Percentiles rank a stretch among this genome's conserved stretches.
These are phyloP conservation scores for Bagarius yarrelli DNA, from an alignment of 2,113 vertebrate species.

Conservation along the genomic window DNA sequence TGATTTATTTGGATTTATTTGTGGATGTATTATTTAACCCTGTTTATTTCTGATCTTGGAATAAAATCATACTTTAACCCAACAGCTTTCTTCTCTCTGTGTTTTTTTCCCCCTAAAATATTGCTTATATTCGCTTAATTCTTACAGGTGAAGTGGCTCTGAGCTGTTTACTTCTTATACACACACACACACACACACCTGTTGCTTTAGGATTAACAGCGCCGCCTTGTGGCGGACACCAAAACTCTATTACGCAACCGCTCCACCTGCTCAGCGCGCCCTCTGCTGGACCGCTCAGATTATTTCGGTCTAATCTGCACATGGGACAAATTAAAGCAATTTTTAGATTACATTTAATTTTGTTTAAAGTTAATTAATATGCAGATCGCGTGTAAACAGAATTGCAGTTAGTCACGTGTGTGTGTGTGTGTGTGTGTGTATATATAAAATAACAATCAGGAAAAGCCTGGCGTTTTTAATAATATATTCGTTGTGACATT, in stretches of 20 bases:
- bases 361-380: not conserved
- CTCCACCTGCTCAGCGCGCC: not conserved
- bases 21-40: not conserved
- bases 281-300: conserved; percentile 23
- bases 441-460: no score
- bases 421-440: no score
- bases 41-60: not conserved
- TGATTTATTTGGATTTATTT: no score
- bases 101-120: not conserved
- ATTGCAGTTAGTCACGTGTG: no score
- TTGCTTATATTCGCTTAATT: not conserved
- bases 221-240: conserved; percentile 16
- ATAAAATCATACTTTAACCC: not conserved
- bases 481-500: no score
- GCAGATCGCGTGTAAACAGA: no score
- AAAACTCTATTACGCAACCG: not conserved
- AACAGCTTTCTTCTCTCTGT: no score
- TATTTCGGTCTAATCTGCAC: not conserved
- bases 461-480: no score
- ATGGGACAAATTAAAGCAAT: not conserved
- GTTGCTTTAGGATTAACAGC: not conserved
- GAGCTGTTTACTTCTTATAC: no score
- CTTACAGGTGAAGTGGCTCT: no score
- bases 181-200: not conserved
- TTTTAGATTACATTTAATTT: no score